Base-by-base conservation (phyloP, 2,797 vertebrate genomes). In the Pygocentrus nattereri region DNA sequence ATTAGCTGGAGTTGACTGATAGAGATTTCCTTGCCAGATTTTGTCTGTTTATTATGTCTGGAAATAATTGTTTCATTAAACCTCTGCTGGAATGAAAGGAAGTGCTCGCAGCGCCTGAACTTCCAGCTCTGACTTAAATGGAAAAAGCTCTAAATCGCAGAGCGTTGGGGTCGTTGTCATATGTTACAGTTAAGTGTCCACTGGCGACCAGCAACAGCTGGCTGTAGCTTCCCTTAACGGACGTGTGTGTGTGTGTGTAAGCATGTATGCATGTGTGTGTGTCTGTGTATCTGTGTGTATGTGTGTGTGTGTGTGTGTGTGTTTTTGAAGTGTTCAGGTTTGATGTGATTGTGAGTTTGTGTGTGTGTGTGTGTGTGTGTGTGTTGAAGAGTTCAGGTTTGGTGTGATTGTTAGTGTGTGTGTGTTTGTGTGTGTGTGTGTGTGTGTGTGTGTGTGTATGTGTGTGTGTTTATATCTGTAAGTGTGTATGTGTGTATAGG, bases 141-240 rank as follows among this genome's bases (percentile, higher is more conserved):
- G 61, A 50, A 65, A 77, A 77, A 65, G 27, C 27, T 38, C 62
- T 52, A 77, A 67, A 54, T 52, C 49, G 27, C 34, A 52, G 27
- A 77, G 64, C 31, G 44, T 67, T 38, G 47, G 61, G 47, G 31
- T 52, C 49, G 8, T 49, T 34, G 61, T 65, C 47, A 50, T 76
- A 62, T 41, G 31, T 65, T 50, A 65, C 27, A 7, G 61, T 64
- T 54, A 67, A 50, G 23, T 61, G 34, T 65, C 61, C 61, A 64
- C 25, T 65, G 74, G 50, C 74, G 56, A 41, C 25, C 56, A 41
- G 41, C 38, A 23, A 41, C 74, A 76, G 59, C 56, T 75, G 54
- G n/a, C 21, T 49, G 23, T 61, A 68, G 50, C 74, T 67, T 31
- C 16, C 41, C 52, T 64, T 27, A 64, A 12, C 62, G 31, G 76